phyloP scores from a whole-genome alignment of 2,888 invertebrate species.

The Galeruca laticollis region DNA sequence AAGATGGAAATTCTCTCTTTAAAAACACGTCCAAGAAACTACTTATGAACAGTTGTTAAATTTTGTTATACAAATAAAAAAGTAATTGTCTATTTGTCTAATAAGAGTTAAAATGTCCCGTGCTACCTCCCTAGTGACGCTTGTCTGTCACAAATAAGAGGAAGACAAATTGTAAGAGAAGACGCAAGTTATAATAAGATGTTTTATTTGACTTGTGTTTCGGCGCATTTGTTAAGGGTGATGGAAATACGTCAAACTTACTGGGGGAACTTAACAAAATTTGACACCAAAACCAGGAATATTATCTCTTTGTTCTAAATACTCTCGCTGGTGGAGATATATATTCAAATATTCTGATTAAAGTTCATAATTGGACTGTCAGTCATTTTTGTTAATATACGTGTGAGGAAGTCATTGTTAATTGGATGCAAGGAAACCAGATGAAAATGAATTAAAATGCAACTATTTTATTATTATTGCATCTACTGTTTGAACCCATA shows the following conservation, averaged over 20 bases:
- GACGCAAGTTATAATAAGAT: conserved; percentile 25
- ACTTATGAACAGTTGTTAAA: too few relatives aligned
- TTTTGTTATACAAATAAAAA: too few relatives aligned
- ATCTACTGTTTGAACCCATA: too few relatives aligned
- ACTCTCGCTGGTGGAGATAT: neutral
- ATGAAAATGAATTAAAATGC: too few relatives aligned
- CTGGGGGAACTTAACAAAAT: conserved; percentile 14
- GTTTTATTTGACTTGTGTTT: conserved; percentile 29
- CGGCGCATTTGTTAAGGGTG: conserved; percentile 16
- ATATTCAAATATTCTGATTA: conserved; percentile 4
- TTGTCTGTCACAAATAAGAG: conserved; percentile 2
- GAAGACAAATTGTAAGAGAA: conserved; percentile 23
- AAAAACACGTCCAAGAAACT: too few relatives aligned
- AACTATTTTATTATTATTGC: too few relatives aligned
- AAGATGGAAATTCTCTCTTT: too few relatives aligned
- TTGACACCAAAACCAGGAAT: conserved; percentile 15
- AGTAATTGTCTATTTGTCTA: neutral
- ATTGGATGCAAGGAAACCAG: too few relatives aligned
- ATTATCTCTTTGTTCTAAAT: conserved; percentile 22
- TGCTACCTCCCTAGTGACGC: neutral
- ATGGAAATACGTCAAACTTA: conserved; percentile 18
- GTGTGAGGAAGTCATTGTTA: neutral
- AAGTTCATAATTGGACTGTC: conserved; percentile 8
- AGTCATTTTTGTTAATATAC: neutral
- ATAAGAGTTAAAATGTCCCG: neutral